Base-by-base conservation (phyloP, 2,797 vertebrate species). In the Meriones psammophilus region DNA sequence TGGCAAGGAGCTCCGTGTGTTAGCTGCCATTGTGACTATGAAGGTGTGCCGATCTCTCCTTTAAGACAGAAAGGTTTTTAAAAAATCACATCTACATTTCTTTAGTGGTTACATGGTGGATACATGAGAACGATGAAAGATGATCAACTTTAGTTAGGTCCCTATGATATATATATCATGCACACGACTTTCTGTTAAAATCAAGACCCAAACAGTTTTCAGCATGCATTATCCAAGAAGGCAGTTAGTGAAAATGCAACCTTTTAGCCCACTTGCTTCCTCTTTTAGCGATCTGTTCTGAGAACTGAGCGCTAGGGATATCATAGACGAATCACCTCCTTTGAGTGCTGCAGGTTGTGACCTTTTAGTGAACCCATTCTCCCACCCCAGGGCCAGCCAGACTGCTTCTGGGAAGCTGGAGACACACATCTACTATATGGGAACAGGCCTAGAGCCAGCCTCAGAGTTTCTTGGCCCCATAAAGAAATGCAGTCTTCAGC, bases 391-490 rank as follows among this genome's bases (percentile, higher is more conserved):
- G 69, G 54, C 14, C 64, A 71, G 86, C 62, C 73, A 90, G 85
- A 36, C 64, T 62, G 83, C 56, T 97, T 95, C 95, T 97, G 97
- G 93, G 96, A 97, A 97, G 77, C 80, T 71, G 15, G 20, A 69
- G 90, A 68, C 69, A 36, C 33, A 39, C 14, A 79, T 93, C 77
- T 78, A 15, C 62, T 93, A 3, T 73, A 54, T 73, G 15, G 76
- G 68, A 94, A 58, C 84, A 71, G 96, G 96, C 92, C 93, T 69
- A 66, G 89, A 96, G 94, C 96, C 97, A 97, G 76, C 58, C 69
- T 94, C 28, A 26, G 69, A 80, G 78, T 85, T 96, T 93, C 88
- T 89, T 89, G 88, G 94, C 76, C 91, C 96, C 89, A 42, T 94
- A 66, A 93, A 87, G 22, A 80, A 80, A 68, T 7, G 68, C 85